Evolutionary conservation across 2,888 invertebrate genomes (phyloP).

Genomic region (Antheraea assamensis): DNA sequence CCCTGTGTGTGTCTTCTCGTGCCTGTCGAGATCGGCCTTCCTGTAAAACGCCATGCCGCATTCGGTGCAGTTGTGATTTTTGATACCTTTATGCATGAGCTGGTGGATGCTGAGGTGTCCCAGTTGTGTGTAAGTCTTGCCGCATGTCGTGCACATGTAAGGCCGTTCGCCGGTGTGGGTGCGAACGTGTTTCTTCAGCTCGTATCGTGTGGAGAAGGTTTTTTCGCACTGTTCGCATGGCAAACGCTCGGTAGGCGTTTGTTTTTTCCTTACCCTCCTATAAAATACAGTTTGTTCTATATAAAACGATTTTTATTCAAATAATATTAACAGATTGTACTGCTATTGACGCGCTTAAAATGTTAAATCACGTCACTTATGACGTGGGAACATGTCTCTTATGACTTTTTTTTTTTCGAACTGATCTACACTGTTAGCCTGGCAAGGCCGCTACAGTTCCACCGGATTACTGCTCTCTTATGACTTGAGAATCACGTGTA

Average conservation of each 20-base stretch:
- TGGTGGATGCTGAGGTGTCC: constrained; percentile 68
- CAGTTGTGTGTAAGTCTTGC: constrained; percentile 68
- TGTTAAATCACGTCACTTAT: no score
- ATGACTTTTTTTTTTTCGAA: no score
- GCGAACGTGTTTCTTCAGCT: constrained; percentile 62
- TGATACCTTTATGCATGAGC: constrained; percentile 60
- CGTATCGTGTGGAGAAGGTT: constrained; percentile 58
- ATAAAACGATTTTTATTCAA: no score
- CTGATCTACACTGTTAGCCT: no score
- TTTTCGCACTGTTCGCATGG: constrained; percentile 63
- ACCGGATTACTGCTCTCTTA: no score
- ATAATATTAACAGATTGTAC: no score
- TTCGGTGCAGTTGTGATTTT: constrained; percentile 61
- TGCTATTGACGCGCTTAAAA: no score
- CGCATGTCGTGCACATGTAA: constrained; percentile 71
- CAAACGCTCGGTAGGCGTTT: constrained; percentile 42
- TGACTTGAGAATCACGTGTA: no score
- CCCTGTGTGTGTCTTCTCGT: constrained; percentile 66
- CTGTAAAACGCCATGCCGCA: constrained; percentile 67
- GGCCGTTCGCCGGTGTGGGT: constrained; percentile 69
- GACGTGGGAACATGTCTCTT: no score
- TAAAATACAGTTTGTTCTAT: constrained; percentile 5
- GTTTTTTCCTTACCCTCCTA: constrained; percentile 40
- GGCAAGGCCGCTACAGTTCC: no score
- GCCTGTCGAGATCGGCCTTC: constrained; percentile 66